Percentiles rank a stretch among this genome's conserved stretches.
Evolutionary conservation across 1,140 invertebrate species (phyloP).

Genomic region (Carcinoscorpius rotundicauda): DNA sequence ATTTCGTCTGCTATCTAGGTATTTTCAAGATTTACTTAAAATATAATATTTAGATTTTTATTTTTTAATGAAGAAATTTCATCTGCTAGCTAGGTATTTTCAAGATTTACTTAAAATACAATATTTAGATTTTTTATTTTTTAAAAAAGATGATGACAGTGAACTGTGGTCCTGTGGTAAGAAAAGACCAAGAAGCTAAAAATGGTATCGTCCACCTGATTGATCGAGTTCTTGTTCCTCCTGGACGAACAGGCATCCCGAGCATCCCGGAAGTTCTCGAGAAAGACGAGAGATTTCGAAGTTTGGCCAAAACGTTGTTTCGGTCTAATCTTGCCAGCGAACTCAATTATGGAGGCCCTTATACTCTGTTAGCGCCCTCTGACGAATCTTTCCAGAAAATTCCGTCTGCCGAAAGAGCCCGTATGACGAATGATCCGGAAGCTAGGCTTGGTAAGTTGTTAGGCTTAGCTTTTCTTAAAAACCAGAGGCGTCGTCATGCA

Average conservation of each 20-base stretch:
- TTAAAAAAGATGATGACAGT: conserved; percentile 29
- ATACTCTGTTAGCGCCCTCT: conserved; percentile 42
- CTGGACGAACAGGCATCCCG: not conserved
- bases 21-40: too few species aligned
- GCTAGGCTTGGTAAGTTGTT: not conserved
- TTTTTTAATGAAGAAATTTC: too few species aligned
- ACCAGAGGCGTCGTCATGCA: too few species aligned
- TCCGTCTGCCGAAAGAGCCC: not conserved
- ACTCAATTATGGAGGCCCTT: conserved; percentile 30
- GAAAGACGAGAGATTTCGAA: conserved; percentile 14
- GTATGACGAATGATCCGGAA: not conserved
- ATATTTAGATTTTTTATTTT: too few species aligned
- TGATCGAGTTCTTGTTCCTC: conserved; percentile 36
- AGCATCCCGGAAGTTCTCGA: conserved; percentile 13
- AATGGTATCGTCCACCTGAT: conserved; percentile 45
- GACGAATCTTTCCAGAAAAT: conserved; percentile 38
- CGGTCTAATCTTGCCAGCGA: conserved; percentile 12
- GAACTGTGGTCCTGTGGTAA: conserved; percentile 33
- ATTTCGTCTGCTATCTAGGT: too few species aligned
- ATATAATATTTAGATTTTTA: too few species aligned
- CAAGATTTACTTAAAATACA: too few species aligned
- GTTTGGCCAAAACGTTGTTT: conserved; percentile 11
- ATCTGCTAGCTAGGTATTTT: too few species aligned
- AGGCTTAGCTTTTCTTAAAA: too few species aligned
- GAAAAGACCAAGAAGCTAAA: conserved; percentile 36